These are phyloP conservation scores for Orgyia antiqua DNA, from an alignment of 2,888 invertebrate genomes.

Conservation along the genomic window DNA sequence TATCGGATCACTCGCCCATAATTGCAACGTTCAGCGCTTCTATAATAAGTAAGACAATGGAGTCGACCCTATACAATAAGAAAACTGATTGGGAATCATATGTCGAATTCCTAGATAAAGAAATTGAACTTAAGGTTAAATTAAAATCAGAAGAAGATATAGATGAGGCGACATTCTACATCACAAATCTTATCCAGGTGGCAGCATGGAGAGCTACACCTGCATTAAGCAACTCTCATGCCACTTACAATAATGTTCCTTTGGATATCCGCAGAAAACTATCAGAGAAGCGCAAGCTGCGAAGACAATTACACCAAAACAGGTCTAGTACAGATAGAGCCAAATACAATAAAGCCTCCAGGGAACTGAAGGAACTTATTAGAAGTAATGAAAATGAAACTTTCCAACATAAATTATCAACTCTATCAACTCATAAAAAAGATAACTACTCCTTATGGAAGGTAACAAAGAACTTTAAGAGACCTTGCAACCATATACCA, in stretches of 20 bases:
- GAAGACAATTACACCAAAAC: too few relatives aligned
- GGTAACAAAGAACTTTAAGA: too few relatives aligned
- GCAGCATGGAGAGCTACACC: neutral
- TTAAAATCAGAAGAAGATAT: conserved; percentile 15
- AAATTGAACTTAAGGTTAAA: conserved; percentile 8
- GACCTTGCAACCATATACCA: too few relatives aligned
- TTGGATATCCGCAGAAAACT: neutral
- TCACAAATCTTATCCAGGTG: conserved; percentile 4
- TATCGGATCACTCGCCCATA: conserved; percentile 6
- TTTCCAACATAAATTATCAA: neutral
- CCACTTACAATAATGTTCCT: neutral
- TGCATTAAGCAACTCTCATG: neutral
- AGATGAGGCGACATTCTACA: conserved; percentile 12
- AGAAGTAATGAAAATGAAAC: neutral
- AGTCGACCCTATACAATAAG: conserved; percentile 7
- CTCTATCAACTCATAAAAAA: neutral
- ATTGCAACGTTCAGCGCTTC: conserved; percentile 5
- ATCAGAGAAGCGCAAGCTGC: neutral
- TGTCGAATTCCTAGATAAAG: conserved; percentile 7
- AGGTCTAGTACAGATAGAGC: neutral
- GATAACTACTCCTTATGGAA: too few relatives aligned
- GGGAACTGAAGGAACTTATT: neutral
- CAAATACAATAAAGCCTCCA: neutral
- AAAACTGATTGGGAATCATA: conserved; percentile 18
- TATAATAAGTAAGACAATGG: too few relatives aligned